Percentiles rank a stretch among this genome's conserved stretches.
These are phyloP conservation scores for Acropternis orthonyx DNA, from an alignment of 2,797 vertebrate genomes.

Conservation along the genomic window DNA sequence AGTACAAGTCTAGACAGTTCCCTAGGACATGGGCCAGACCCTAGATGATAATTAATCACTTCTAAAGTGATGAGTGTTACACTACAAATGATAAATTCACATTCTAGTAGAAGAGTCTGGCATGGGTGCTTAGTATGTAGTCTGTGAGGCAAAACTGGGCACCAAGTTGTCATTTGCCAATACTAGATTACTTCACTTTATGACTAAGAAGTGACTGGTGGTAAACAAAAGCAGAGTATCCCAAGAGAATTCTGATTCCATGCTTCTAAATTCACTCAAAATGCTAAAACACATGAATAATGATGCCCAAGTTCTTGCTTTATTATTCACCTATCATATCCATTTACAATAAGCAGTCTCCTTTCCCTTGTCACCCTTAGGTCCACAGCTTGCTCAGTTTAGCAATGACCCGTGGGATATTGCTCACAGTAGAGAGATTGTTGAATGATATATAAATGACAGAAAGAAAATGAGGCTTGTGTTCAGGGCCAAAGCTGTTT, in stretches of 20 bases:
- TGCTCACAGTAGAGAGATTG: neutral
- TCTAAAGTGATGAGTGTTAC: neutral
- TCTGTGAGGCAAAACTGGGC: neutral
- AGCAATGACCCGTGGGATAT: conserved; percentile 15
- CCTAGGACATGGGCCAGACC: neutral
- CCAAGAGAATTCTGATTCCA: neutral
- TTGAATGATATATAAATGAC: neutral
- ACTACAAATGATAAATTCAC: neutral
- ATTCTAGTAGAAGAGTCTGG: neutral
- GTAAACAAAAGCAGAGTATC: neutral
- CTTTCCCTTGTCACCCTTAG: conserved; percentile 2
- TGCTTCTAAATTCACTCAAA: neutral
- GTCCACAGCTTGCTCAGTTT: neutral
- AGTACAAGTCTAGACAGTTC: neutral
- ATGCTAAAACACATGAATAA: neutral
- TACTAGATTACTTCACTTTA: neutral
- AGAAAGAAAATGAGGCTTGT: neutral
- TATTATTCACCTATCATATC: conserved; percentile 44
- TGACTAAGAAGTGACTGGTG: neutral
- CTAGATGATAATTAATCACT: neutral
- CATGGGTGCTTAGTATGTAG: neutral
- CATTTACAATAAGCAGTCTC: conserved; percentile 38
- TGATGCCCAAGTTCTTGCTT: conserved; percentile 26
- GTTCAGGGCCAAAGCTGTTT: neutral
- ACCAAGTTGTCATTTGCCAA: neutral